phyloP scores from a whole-genome alignment of 1,140 invertebrate genomes.

The Drosophila kohkoa region DNA sequence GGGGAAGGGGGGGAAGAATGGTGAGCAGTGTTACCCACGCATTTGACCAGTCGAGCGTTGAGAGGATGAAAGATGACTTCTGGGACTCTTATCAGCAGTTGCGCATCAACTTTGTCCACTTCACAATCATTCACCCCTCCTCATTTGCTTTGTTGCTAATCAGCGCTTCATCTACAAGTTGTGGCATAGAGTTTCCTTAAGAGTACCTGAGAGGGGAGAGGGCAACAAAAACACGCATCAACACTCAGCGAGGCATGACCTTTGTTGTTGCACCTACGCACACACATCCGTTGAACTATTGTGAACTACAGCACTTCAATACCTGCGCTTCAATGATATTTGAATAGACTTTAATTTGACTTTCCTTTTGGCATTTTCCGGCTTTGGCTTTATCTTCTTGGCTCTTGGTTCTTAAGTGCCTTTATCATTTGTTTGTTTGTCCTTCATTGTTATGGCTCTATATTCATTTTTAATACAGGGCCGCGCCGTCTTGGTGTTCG shows the following conservation, averaged over 20 bases:
- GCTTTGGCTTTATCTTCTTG: background rate
- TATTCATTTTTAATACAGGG: conserved; percentile 31
- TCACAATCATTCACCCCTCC: background rate
- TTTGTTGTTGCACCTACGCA: conserved; percentile 11
- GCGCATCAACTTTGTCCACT: conserved; percentile 38
- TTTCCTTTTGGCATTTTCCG: conserved; percentile 4
- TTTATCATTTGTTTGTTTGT: conserved; percentile 24
- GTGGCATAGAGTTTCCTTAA: conserved; percentile 10
- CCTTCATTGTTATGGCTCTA: conserved; percentile 15
- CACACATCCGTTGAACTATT: conserved; percentile 21
- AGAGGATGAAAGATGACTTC: conserved; percentile 35
- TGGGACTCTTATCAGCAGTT: conserved; percentile 35
- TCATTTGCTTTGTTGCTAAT: conserved; percentile 33
- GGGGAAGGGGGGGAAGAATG: background rate
- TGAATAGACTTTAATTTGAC: conserved; percentile 11
- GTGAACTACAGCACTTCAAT: background rate
- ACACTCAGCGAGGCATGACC: conserved; percentile 41
- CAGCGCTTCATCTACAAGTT: conserved; percentile 39
- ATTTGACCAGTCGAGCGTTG: conserved; percentile 22
- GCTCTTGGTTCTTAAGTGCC: conserved; percentile 30
- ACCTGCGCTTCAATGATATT: conserved; percentile 7
- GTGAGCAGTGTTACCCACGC: conserved; percentile 9
- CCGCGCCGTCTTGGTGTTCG: conserved; percentile 19
- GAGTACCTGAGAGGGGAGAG: conserved; percentile 4
- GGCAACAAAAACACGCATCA: background rate